Conservation (phyloP, 2,888 invertebrate genomes). For the Stomorhina lunata region DNA sequence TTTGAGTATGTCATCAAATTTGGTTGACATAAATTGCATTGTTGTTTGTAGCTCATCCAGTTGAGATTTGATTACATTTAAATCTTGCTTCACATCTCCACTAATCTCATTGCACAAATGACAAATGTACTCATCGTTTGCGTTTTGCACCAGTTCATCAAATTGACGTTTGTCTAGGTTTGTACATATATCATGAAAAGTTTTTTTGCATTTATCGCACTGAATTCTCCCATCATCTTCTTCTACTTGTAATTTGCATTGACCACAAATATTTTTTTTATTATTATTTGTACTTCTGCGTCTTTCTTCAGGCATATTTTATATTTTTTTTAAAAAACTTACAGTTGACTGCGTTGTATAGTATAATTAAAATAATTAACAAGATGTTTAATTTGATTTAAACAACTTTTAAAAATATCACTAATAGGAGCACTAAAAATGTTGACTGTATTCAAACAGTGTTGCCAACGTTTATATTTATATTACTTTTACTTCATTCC, state of each 20-base stretch:
- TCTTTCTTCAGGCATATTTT: neutral
- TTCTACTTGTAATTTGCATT: neutral
- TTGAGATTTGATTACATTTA: neutral
- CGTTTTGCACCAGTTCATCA: neutral
- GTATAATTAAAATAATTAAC: neutral
- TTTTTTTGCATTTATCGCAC: neutral
- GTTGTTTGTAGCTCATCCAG: neutral
- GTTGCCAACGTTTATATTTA: no score
- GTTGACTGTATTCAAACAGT: neutral
- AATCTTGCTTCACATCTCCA: neutral
- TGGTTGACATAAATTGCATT: neutral
- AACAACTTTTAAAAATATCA: neutral
- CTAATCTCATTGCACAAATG: neutral
- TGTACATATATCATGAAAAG: neutral
- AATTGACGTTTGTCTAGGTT: neutral
- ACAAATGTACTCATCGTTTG: neutral
- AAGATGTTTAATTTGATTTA: neutral
- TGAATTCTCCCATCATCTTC: neutral
- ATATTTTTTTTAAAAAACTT: neutral
- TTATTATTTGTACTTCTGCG: neutral
- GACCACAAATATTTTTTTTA: neutral
- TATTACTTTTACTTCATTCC: no score
- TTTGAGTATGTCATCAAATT: constrained; percentile 22
- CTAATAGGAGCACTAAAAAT: neutral
- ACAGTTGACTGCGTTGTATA: neutral